Percentiles rank a stretch among this genome's conserved stretches.
phyloP scores from a whole-genome alignment of 2,797 vertebrate genomes.

The Platalea minor region DNA sequence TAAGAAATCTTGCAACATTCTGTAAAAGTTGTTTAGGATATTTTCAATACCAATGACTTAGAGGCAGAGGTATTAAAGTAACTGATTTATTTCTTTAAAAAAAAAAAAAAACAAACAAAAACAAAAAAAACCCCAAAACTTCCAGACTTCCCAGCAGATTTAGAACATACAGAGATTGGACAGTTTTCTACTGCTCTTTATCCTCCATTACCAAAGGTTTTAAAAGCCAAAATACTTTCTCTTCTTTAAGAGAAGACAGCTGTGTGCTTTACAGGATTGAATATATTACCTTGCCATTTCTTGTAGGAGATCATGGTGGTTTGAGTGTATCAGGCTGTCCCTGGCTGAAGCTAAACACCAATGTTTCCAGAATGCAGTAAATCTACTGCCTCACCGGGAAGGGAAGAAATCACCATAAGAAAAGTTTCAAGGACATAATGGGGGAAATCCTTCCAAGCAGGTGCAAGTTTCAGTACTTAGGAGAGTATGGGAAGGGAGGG shows the following conservation, averaged over 20 bases:
- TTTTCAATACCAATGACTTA: background rate
- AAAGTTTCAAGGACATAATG: background rate
- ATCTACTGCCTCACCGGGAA: background rate
- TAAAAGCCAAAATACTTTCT: background rate
- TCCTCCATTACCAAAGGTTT: background rate
- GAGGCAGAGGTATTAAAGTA: background rate
- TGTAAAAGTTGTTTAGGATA: background rate
- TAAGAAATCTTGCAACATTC: background rate
- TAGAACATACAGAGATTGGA: background rate
- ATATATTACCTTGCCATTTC: background rate
- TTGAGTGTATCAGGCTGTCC: background rate
- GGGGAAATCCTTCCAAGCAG: background rate
- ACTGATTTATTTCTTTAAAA: background rate
- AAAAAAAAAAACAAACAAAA: background rate
- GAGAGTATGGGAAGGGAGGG: background rate
- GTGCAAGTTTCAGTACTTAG: background rate
- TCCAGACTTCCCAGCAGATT: background rate
- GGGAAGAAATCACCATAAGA: background rate
- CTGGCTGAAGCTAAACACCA: background rate
- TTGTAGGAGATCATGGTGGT: background rate
- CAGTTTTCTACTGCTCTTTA: background rate
- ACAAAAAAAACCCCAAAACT: no score
- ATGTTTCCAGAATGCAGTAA: background rate
- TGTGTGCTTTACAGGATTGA: background rate
- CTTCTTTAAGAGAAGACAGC: background rate